Base-by-base conservation (phyloP, 2,888 invertebrate genomes). In the Blastobasis adustella region DNA sequence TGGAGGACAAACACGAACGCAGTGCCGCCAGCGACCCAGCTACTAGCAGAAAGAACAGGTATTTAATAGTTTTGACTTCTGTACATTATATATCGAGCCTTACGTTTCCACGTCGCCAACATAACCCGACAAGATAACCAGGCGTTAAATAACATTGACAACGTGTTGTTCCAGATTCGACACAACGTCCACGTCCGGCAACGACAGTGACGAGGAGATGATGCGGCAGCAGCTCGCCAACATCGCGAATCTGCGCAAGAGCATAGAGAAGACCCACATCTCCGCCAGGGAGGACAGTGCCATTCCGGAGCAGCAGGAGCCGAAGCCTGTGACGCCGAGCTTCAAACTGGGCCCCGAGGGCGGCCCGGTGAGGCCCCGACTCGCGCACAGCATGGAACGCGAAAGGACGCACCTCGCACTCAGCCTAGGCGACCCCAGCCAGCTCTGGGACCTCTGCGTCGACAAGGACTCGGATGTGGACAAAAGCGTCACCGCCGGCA, bases 11-110 rank as follows among this genome's bases (percentile, higher is more conserved):
- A 61, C 83, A 82, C 55, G 91, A 90, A 55, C 78, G 92, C 53
- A 91, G 90, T 59, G 90, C 91, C 0, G 91, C 90, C 6, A 92
- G 92, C 62, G 92, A 93, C 65, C 92, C 93, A 0, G 90, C 92
- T 52, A 90, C 91, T 42, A 88, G 89, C 56, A 85, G 90, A 54
- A 89, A 89, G 64, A 82, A 83, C 67, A 85, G 90, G 89, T 86
- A 63, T 23, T 23, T 23, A 1, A 9, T 40, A 8, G 1, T 40
- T 40, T 40, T 40, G 41, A 8, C 9, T 40, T 40, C 41, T 40
- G 9, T 9, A 40, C 2, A 6, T 40, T 8, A 8, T 6, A 8
- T 40, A 40, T 2, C 9, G 9, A 40, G 1, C 1, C 41, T 40
- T 40, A 40, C 6, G 41, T 40, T 40, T 40, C 41, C 9, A 8